These are phyloP conservation scores for Lamproptera curius DNA, from an alignment of 2,888 invertebrate genomes.

Conservation along the genomic window DNA sequence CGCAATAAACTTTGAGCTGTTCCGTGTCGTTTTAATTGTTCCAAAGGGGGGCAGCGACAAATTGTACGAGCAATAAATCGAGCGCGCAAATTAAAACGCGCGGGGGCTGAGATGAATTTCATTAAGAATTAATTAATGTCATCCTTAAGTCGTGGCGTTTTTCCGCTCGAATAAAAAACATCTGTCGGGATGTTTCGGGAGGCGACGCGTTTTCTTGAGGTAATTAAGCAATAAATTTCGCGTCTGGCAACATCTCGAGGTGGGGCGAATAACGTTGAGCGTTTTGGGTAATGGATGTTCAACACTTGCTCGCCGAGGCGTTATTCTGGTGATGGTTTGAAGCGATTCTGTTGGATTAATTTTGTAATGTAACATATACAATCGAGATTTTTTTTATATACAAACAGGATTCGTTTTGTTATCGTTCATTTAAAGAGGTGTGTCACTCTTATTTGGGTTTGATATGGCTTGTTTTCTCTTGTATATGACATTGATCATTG, in stretches of 20 bases:
- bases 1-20: constrained; percentile 69
- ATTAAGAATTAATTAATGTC: constrained; percentile 79
- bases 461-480: too few species aligned
- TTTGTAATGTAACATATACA: too few species aligned
- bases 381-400: too few species aligned
- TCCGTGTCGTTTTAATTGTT: constrained; percentile 58
- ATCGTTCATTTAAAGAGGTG: too few species aligned
- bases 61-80: constrained; percentile 76
- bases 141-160: constrained; percentile 77
- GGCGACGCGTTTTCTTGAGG: constrained; percentile 74
- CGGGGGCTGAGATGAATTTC: constrained; percentile 78
- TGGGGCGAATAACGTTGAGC: constrained; percentile 69
- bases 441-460: too few species aligned
- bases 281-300: constrained; percentile 72
- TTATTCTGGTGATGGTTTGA: too few species aligned
- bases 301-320: constrained; percentile 39
- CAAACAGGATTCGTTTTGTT: too few species aligned
- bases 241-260: constrained; percentile 70
- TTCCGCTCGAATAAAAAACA: constrained; percentile 75
- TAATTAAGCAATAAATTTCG: constrained; percentile 79
- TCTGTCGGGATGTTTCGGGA: constrained; percentile 57
- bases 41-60: constrained; percentile 59
- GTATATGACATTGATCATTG: too few species aligned
- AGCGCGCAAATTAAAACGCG: constrained; percentile 72
- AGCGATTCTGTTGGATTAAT: too few species aligned